Evolutionary conservation across 2,113 vertebrate genomes (phyloP), one percentile per base, ranked within the genome.

Genomic region (Microtus oregoni): DNA sequence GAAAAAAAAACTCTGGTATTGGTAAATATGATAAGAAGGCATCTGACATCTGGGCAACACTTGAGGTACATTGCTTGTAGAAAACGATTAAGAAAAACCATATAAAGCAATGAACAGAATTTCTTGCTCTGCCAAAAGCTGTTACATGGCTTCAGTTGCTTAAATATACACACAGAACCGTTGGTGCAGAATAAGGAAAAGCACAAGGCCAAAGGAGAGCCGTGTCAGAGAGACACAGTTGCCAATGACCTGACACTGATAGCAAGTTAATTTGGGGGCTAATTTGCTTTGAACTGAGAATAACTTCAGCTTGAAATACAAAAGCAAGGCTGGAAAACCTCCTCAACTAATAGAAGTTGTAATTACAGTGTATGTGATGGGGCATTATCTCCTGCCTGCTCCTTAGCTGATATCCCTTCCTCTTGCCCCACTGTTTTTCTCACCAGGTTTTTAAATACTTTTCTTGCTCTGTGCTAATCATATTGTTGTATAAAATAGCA

Each of bases 231-330:
- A 89, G 75, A 70, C 12, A 73, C 2, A 86, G 63, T 9, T 93
- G 91, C 70, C 91, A 92, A 68, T 58, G 75, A 95, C 70, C 72
- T 89, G 61, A 93, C 94, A 87, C 70, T 67, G 44, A 87, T 90
- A 75, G 65, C 91, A 92, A 90, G 70, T 86, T 83, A 76, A 93
- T 77, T 73, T 89, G 65, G 79, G 52, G 86, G 41, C 78, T 86
- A 89, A 94, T 95, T 90, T 93, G 63, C 32, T 63, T 93, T 89
- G 61, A 97, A 93, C 38, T 97, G 47, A n/a, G 89, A 92, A 88
- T 63, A 96, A 92, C 47, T 96, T 89, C 61, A 76, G 73, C 52
- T 79, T 82, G 61, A 96, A 94, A 81, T 91, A 90, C 17, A 78
- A 78, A 15, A 14, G 50, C 77, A 44, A 73, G 32, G 55, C 58